phyloP scores from a whole-genome alignment of 2,888 invertebrate species.

The Philhelius pedissequus region DNA sequence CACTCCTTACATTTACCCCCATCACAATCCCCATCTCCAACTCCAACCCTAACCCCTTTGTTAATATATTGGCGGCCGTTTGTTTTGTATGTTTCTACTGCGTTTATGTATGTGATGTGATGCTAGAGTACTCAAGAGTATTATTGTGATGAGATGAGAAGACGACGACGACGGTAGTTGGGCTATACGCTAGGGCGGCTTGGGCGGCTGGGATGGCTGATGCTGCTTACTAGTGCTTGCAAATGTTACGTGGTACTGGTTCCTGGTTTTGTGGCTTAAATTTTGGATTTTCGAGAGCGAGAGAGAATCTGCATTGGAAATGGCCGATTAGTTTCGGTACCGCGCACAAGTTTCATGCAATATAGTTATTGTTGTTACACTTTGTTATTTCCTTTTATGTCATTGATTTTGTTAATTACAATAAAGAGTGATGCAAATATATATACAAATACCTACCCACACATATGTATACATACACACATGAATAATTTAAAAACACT shows the following conservation, averaged over 20 bases:
- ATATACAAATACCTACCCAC: neutral
- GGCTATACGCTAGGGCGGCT: slow-evolving; percentile 1
- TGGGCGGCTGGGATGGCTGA: slow-evolving; percentile 4
- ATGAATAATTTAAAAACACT: neutral
- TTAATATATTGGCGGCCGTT: slow-evolving; percentile 68
- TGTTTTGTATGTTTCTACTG: slow-evolving; percentile 62
- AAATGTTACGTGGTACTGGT: neutral
- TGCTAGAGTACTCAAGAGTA: slow-evolving; percentile 33
- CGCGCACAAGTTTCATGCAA: slow-evolving; percentile 50
- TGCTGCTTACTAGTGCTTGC: neutral
- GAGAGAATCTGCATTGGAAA: slow-evolving; percentile 66
- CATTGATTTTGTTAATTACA: slow-evolving; percentile 58
- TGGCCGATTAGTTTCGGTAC: slow-evolving; percentile 64
- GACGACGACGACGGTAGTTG: slow-evolving; percentile 18
- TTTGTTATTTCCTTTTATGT: slow-evolving; percentile 32
- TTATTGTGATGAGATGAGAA: slow-evolving; percentile 43
- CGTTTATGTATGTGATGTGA: slow-evolving; percentile 39
- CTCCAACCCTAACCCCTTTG: slow-evolving; percentile 39
- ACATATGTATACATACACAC: neutral
- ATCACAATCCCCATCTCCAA: slow-evolving; percentile 1
- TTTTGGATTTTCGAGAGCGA: slow-evolving; percentile 60
- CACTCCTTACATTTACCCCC: neutral
- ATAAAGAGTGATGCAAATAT: slow-evolving; percentile 21
- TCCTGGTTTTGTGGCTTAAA: slow-evolving; percentile 46
- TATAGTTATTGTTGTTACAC: slow-evolving; percentile 30